A percentile compares a stretch with the other conserved stretches of the same genome.
Conservation (phyloP, 2,113 vertebrate species). For the Reinhardtius hippoglossoides region DNA sequence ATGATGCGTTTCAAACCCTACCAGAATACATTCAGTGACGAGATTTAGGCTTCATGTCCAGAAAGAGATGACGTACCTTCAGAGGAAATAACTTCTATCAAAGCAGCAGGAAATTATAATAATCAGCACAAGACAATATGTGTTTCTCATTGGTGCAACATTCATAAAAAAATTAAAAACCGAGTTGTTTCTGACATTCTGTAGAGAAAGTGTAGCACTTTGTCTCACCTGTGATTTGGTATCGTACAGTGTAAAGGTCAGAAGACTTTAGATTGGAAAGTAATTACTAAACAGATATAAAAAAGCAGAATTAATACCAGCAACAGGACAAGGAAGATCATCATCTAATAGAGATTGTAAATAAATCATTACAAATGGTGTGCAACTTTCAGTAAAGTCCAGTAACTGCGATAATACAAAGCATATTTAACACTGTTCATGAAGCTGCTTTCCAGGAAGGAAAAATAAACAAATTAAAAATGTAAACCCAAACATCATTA, state of each 20-base stretch:
- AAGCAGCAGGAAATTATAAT: slow-evolving; percentile 45
- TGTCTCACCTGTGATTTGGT: slow-evolving; percentile 48
- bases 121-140: slow-evolving; percentile 8
- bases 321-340: slow-evolving; percentile 13
- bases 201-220: slow-evolving; percentile 41
- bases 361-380: slow-evolving; percentile 16
- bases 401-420: slow-evolving; percentile 25
- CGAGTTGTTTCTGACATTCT: slow-evolving; percentile 34
- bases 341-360: background rate
- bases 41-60: slow-evolving; percentile 41
- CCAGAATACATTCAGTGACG: slow-evolving; percentile 65
- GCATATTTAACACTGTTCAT: slow-evolving; percentile 53
- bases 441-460: slow-evolving; percentile 26
- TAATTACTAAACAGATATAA: slow-evolving; percentile 15
- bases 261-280: slow-evolving; percentile 25
- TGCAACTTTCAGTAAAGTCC: slow-evolving; percentile 12
- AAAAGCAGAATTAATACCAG: slow-evolving; percentile 28
- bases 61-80: slow-evolving; percentile 26
- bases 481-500: slow-evolving; percentile 59
- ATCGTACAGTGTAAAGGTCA: slow-evolving; percentile 63
- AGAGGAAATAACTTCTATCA: slow-evolving; percentile 15
- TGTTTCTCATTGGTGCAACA: slow-evolving; percentile 14
- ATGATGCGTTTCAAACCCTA: slow-evolving; percentile 42
- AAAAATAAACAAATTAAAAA: slow-evolving; percentile 17
- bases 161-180: slow-evolving; percentile 9